phyloP scores from a whole-genome alignment of 2,888 invertebrate genomes.

The Apamea crenata region DNA sequence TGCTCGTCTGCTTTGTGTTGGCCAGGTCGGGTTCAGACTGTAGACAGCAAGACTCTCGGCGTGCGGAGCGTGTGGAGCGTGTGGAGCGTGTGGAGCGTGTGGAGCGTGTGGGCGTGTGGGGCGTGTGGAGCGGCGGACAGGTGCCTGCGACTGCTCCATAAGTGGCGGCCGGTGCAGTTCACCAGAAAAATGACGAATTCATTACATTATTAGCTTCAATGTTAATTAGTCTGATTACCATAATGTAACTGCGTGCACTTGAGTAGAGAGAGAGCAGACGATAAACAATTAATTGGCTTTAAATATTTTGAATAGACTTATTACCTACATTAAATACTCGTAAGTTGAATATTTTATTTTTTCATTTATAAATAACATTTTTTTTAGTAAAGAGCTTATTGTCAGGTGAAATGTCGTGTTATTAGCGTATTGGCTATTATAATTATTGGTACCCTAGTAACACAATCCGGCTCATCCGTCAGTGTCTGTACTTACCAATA shows the following conservation, averaged over 20 bases:
- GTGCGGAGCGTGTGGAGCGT: not conserved
- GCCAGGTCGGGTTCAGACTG: slow-evolving; percentile 4
- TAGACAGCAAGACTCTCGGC: slow-evolving; percentile 13
- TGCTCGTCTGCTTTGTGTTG: not conserved
- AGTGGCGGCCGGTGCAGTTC: not conserved
- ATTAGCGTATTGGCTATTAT: too few species aligned
- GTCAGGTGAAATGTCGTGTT: not conserved
- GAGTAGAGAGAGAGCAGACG: not conserved
- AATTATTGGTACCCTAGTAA: not conserved
- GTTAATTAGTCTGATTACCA: slow-evolving; percentile 11
- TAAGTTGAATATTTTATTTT: not conserved
- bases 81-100: too few species aligned
- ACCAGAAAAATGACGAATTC: not conserved
- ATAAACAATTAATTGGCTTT: not conserved
- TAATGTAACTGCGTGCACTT: not conserved
- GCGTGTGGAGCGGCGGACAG: not conserved
- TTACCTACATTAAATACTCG: not conserved
- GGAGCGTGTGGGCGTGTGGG: not conserved
- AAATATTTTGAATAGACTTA: slow-evolving; percentile 4
- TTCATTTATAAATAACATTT: not conserved
- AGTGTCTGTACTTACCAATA: not conserved
- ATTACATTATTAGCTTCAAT: not conserved
- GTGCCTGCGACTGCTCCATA: not conserved
- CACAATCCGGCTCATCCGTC: not conserved
- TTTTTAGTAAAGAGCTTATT: not conserved